A percentile compares a stretch with the other conserved stretches of the same genome.
phyloP scores from a whole-genome alignment of 2,797 vertebrate genomes.

The Mustela erminea region DNA sequence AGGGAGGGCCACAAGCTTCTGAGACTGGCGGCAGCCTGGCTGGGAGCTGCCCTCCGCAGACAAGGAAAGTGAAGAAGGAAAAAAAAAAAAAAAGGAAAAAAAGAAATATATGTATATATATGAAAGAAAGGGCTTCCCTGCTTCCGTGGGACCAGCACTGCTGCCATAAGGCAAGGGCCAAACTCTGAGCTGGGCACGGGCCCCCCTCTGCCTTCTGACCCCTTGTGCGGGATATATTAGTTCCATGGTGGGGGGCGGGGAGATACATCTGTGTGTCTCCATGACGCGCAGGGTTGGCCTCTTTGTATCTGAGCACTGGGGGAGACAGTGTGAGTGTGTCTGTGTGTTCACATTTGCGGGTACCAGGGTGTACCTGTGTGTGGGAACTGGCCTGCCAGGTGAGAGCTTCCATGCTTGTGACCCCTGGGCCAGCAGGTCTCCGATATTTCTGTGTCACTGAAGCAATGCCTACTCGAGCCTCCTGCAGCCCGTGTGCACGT shows the following conservation, averaged over 20 bases:
- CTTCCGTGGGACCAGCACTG: not conserved
- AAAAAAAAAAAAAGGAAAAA: not conserved
- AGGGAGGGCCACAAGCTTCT: slow-evolving; percentile 44
- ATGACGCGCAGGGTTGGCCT: not conserved
- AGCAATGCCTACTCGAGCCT: not conserved
- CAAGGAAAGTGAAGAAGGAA: not conserved
- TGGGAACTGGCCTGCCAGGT: not conserved
- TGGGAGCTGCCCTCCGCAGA: slow-evolving; percentile 54
- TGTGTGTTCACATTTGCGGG: not conserved
- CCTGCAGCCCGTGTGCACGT: not conserved
- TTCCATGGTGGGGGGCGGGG: not conserved
- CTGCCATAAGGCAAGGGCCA: not conserved
- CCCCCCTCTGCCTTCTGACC: not conserved
- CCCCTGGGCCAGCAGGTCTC: not conserved
- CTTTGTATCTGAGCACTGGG: slow-evolving; percentile 9
- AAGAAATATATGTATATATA: not conserved
- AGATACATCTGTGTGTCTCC: not conserved
- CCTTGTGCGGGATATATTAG: not conserved
- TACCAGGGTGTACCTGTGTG: not conserved
- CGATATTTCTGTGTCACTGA: not conserved
- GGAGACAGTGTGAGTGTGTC: not conserved
- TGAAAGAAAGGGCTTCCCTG: slow-evolving; percentile 7
- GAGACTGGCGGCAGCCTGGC: slow-evolving; percentile 41
- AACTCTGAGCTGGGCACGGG: not conserved
- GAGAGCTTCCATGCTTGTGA: not conserved